Conservation (phyloP, 2,888 invertebrate genomes). For the Hemicrepidius hirtus region DNA sequence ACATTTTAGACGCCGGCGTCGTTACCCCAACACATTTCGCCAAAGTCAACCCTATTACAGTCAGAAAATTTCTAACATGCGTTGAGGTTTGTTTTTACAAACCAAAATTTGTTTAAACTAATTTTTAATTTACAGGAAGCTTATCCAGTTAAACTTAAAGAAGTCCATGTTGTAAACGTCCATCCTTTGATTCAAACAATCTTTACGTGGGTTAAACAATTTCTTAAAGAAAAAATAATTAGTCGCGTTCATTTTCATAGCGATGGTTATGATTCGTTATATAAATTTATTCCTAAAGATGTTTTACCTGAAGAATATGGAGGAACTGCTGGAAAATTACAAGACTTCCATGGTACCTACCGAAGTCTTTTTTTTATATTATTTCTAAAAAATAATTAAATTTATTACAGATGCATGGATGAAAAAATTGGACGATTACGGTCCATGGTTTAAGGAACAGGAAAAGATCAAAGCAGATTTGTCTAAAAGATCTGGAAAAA, state of each 20-base stretch:
- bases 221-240: slow-evolving; percentile 90
- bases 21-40: slow-evolving; percentile 88
- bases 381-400: too few species aligned
- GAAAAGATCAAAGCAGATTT: slow-evolving; percentile 87
- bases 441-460: slow-evolving; percentile 87
- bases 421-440: slow-evolving; percentile 84
- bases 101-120: too few species aligned
- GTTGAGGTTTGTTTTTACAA: slow-evolving; percentile 76
- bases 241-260: slow-evolving; percentile 88
- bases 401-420: slow-evolving; percentile 83
- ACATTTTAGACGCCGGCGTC: slow-evolving; percentile 85
- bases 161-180: slow-evolving; percentile 89
- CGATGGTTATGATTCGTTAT: slow-evolving; percentile 80
- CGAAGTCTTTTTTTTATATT: too few species aligned
- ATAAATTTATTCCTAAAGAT: slow-evolving; percentile 86
- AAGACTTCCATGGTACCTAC: slow-evolving; percentile 84
- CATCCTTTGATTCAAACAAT: slow-evolving; percentile 90
- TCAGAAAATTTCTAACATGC: slow-evolving; percentile 90
- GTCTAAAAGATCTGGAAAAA: slow-evolving; percentile 86
- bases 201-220: slow-evolving; percentile 89
- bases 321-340: slow-evolving; percentile 83
- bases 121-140: slow-evolving; percentile 78
- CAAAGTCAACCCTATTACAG: slow-evolving; percentile 87
- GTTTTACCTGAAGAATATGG: slow-evolving; percentile 89
- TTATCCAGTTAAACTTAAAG: slow-evolving; percentile 90